Base-by-base conservation (phyloP, 2,113 vertebrate genomes). In the Indicator maculatus region DNA sequence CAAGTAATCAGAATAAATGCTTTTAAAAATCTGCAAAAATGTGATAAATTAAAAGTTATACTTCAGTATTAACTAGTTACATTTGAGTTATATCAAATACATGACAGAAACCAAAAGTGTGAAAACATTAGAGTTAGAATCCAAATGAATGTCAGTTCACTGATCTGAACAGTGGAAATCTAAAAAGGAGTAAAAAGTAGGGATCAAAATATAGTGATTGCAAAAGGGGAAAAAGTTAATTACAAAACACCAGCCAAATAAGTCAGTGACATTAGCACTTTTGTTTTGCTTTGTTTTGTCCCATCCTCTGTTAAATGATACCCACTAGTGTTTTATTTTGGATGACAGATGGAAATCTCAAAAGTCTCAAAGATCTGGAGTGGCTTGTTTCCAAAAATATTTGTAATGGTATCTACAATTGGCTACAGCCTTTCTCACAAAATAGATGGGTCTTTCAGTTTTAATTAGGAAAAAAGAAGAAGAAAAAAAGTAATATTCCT, bases 1-100 rank as follows among this genome's bases (percentile, higher is more conserved):
- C 58, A 75, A 95, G 13, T 81, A 84, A 94, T 88, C 53, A 60
- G 52, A 92, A 47, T 88, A 93, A 88, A 64, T 27, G 52, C 31
- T 71, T 90, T 55, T 3, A 59, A 83, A 94, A 74, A 78, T 76
- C 63, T 87, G 86, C 20, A 90, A 86, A 73, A 91, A 76, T n/a
- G 7, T 61, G 10, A 73, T 50, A 86, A 71, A 90, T 83, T n/a
- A 82, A 74, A 50, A 89, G 18, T 69, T 38, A 64, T 38, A 89
- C 56, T 80, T 93, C 73, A 45, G 36, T 44, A 56, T 12, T 77
- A 31, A 67, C 71, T 85, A 92, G 39, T 88, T 85, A 73, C 16
- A 50, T 61, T 59, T 86, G 47, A 77, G 18, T 90, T 91, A 94
- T 39, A 31, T 44, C 38, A 95, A 83, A 88, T 75, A 75, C 17